Percentiles rank a stretch among this genome's conserved stretches.
Conservation (phyloP, 1,140 invertebrate species). For the Acromyrmex heyeri region DNA sequence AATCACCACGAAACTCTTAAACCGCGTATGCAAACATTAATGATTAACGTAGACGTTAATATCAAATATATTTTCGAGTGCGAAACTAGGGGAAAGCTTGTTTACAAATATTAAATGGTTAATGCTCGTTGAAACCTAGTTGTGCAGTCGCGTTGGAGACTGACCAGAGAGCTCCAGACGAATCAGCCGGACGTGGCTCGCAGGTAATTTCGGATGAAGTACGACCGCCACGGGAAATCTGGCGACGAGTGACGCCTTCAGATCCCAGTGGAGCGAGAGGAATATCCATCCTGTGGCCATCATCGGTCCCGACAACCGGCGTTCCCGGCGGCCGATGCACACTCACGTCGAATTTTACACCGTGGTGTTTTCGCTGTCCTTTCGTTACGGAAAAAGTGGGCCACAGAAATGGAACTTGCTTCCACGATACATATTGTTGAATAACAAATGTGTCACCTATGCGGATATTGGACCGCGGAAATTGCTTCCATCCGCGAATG, state of each 20-base stretch:
- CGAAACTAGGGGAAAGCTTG: constrained; percentile 5
- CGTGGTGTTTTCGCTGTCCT: constrained; percentile 28
- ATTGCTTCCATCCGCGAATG: constrained; percentile 20
- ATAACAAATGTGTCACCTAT: constrained; percentile 40
- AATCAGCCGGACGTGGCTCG: constrained; percentile 73
- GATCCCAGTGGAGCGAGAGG: constrained; percentile 68
- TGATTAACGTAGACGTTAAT: constrained; percentile 1
- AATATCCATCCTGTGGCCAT: constrained; percentile 69
- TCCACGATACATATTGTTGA: constrained; percentile 32
- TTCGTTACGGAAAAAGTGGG: constrained; percentile 34
- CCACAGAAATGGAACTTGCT: constrained; percentile 37
- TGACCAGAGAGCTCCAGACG: constrained; percentile 62
- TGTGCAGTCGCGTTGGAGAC: constrained; percentile 50
- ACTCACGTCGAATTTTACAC: constrained; percentile 54
- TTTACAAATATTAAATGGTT: constrained; percentile 47
- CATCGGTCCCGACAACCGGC: constrained; percentile 57
- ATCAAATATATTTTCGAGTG: neutral
- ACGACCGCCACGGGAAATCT: constrained; percentile 78
- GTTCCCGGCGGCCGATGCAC: constrained; percentile 23
- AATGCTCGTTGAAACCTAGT: constrained; percentile 35
- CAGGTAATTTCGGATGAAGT: constrained; percentile 78
- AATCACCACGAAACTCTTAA: neutral
- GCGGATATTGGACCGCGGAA: neutral
- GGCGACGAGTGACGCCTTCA: constrained; percentile 73
- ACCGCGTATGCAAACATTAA: neutral